Evolutionary conservation across 92 coral and sea anemone genomes (phyloP), one percentile per base, ranked within the genome.

Genomic region (Plumapathes pennacea): DNA sequence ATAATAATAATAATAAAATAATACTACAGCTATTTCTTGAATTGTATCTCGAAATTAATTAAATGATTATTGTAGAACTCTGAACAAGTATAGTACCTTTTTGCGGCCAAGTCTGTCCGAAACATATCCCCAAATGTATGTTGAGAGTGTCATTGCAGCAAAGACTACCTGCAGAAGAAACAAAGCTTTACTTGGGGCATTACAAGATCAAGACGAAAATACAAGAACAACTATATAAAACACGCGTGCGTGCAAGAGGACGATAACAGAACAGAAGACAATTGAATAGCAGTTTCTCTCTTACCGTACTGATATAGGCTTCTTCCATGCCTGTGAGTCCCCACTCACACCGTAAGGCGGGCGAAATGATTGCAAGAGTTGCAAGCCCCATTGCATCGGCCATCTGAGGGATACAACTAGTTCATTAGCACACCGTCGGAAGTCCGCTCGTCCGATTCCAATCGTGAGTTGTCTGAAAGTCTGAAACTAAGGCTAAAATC

Each of bases 311-410:
- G n/a, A 91, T 59, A 8, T 78, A 64, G 10, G 97, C 97, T 64
- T 91, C 97, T 18, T 86, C 83, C 97, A 95, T 87, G 0, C 91
- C 82, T 15, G 82, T 86, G 37, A 91, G 65, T 36, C 61, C 37
- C 97, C 97, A 91, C 32, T 91, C 91, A 54, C 97, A 91, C 51
- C 97, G 40, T 37, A 89, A 70, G 2, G 95, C 97, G 13, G 97
- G 97, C 20, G 88, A 90, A 41, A 91, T 62, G 6, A 91, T 91
- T 0, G 96, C 97, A 2, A 91, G 60, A 19, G 88, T 91, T 1
- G 95, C 87, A 47, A 90, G 75, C 56, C 87, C 97, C 97, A 90
- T 90, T 7, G 97, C 78, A 61, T 91, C 97, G 0, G 97, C 97
- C 92, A 91, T 89, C 97, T 91, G n/a, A n/a, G n/a, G n/a, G n/a